These are phyloP conservation scores for Torymus aiolomorphi DNA, from an alignment of 2,888 invertebrate genomes.

Conservation along the genomic window DNA sequence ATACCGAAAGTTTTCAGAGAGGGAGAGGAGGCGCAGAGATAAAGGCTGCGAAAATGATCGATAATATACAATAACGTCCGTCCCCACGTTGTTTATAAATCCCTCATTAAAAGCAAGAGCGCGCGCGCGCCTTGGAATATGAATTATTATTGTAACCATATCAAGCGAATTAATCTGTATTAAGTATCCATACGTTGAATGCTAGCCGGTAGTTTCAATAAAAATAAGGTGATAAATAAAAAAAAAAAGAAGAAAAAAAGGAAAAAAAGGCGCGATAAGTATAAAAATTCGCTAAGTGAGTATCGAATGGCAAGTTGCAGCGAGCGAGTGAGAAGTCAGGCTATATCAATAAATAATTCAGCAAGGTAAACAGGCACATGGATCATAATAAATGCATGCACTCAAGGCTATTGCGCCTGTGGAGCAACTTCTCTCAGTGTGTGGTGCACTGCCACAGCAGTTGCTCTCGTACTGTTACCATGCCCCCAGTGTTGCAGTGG, in stretches of 20 bases:
- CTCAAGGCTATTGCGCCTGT: conserved; percentile 24
- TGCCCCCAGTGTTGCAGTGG: background rate
- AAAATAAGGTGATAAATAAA: no score
- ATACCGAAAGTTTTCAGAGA: no score
- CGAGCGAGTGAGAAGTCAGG: conserved; percentile 23
- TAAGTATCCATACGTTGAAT: no score
- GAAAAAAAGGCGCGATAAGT: background rate
- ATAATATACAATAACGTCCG: no score
- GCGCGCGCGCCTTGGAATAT: no score
- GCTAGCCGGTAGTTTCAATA: no score
- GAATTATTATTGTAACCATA: no score
- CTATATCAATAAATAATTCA: conserved; percentile 57
- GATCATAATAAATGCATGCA: conserved; percentile 36
- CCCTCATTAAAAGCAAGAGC: no score
- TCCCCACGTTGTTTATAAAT: no score
- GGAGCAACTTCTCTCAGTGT: conserved; percentile 9
- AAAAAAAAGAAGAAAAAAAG: background rate
- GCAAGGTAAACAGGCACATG: conserved; percentile 54
- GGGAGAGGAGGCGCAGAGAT: no score
- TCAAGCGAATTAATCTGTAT: no score
- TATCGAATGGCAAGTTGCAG: background rate
- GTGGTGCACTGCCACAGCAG: background rate
- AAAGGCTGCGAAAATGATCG: no score
- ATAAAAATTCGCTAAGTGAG: conserved; percentile 17
- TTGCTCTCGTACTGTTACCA: background rate